Evolutionary conservation across 2,888 invertebrate species (phyloP), one percentile per base, ranked within the genome.

Genomic region (Lepidonotus clava): DNA sequence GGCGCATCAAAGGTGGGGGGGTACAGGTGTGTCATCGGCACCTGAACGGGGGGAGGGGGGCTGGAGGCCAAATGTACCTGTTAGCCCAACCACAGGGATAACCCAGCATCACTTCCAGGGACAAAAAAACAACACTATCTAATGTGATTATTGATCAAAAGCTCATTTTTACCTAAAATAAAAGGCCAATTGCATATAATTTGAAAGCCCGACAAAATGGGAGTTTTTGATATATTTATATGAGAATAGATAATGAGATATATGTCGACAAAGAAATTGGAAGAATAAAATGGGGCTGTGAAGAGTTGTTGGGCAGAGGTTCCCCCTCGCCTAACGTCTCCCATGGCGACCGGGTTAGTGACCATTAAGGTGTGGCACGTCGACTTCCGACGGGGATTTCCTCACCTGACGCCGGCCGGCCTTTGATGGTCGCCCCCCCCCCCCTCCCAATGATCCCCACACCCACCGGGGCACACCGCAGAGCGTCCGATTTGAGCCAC

Each of bases 331-430:
- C 11, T 2, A 32, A 24, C 61, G 24, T 61, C 61, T 61, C 61
- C 61, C 61, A 24, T 61, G 61, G 24, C 61, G 24, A 61, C 61
- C 24, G 61, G 28, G 1, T 61, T 32, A 61, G 61, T 28, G 61
- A 61, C 61, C 61, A 61, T 61, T 61, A 61, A 61, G 61, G 61
- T 61, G 61, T 61, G 28, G 61, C 61, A 61, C 61, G 28, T 61
- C 24, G 61, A 61, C 61, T 61, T 61, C 61, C 61, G 61, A 61
- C 28, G 61, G 11, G 24, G 61, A 61, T 61, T 61, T 61, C 61
- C 61, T 61, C 61, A 61, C 61, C 61, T 61, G 61, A 32, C 61
- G 61, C 61, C 61, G 61, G 24, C 28, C 28, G 2, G 24, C 18
- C 61, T 61, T 61, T 61, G 61, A 61, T 61, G 61, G 46, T 18